Conservation (phyloP, 2,113 vertebrate genomes). For the Callospermophilus lateralis region DNA sequence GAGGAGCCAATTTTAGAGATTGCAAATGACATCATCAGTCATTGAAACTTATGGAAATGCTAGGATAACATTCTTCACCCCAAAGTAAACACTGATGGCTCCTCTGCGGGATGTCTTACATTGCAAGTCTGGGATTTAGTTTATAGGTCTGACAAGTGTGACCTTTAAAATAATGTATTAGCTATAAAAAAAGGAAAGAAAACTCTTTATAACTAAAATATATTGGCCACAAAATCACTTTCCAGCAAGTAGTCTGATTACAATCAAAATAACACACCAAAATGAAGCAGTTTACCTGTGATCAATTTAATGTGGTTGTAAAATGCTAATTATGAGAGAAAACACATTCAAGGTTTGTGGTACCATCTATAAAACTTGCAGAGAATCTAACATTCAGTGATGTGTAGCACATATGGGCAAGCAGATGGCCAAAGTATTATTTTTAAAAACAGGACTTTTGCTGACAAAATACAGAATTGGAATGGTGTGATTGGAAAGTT, state of each 20-base stretch:
- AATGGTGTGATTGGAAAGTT: conserved; percentile 82
- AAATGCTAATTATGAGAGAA: conserved; percentile 85
- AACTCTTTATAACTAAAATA: conserved; percentile 83
- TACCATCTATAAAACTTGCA: conserved; percentile 82
- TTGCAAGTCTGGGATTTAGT: conserved; percentile 76
- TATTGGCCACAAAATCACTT: conserved; percentile 84
- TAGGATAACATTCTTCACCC: conserved; percentile 72
- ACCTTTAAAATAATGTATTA: conserved; percentile 87
- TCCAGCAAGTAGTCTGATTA: conserved; percentile 82
- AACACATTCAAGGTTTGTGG: conserved; percentile 78
- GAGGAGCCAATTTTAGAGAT: not conserved
- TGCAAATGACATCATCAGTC: conserved; percentile 74
- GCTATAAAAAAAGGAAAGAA: conserved; percentile 73
- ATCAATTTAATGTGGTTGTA: conserved; percentile 86
- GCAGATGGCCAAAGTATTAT: conserved; percentile 86
- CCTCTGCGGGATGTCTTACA: conserved; percentile 77
- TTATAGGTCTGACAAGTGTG: conserved; percentile 82
- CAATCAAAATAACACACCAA: conserved; percentile 86
- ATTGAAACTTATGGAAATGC: conserved; percentile 73
- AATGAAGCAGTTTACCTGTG: conserved; percentile 86
- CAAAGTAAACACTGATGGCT: conserved; percentile 74
- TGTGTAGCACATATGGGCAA: conserved; percentile 82
- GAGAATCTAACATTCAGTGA: conserved; percentile 81
- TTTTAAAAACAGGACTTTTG: conserved; percentile 86
- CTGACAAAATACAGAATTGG: conserved; percentile 87